A percentile compares a stretch with the other conserved stretches of the same genome.
phyloP scores from a whole-genome alignment of 2,797 vertebrate species.

The Triplophysa bombifrons region DNA sequence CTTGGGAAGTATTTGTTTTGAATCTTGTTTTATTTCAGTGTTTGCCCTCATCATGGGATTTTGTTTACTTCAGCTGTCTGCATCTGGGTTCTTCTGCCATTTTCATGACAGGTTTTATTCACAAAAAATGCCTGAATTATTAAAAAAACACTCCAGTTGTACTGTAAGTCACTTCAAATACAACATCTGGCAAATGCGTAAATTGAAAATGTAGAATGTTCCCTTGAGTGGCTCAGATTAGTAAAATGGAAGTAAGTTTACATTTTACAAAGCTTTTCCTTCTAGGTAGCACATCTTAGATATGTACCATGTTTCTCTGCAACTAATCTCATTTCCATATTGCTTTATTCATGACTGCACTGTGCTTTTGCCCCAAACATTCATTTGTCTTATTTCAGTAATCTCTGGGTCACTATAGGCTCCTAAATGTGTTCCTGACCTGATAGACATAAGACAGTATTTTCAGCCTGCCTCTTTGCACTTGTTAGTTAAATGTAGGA shows the following conservation, averaged over 20 bases:
- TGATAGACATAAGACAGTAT: not conserved
- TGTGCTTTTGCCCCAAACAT: not conserved
- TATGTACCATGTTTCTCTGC: slow-evolving; percentile 19
- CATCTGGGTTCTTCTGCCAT: no score
- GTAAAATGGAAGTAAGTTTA: not conserved
- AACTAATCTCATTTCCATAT: not conserved
- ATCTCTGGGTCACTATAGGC: slow-evolving; percentile 7
- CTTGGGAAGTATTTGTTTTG: no score
- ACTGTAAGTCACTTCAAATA: not conserved
- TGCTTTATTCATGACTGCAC: slow-evolving; percentile 8
- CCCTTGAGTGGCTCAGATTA: not conserved
- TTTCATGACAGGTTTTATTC: not conserved
- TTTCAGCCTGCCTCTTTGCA: not conserved
- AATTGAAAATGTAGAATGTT: not conserved
- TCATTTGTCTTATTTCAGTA: slow-evolving; percentile 23
- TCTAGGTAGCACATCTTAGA: not conserved
- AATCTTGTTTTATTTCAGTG: no score
- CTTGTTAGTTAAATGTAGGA: not conserved
- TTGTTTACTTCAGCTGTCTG: no score
- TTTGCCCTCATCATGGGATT: no score
- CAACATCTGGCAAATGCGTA: not conserved
- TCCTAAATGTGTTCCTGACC: slow-evolving; percentile 10
- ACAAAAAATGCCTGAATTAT: not conserved
- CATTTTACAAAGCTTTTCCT: slow-evolving; percentile 2
- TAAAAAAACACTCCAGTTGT: not conserved